Conservation (phyloP, 2,888 invertebrate genomes). For the Osedax frankpressi region DNA sequence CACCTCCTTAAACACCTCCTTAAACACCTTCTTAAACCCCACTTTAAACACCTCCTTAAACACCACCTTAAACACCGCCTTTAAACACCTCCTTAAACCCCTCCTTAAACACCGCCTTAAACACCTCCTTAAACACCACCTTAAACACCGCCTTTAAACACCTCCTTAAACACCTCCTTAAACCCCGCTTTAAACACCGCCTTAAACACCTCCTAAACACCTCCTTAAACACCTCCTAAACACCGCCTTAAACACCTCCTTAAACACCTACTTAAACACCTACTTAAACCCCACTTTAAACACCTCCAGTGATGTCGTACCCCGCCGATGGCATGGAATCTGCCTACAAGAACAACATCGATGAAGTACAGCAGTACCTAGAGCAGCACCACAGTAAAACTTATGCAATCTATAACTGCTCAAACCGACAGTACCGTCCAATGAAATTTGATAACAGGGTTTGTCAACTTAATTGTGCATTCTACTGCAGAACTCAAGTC, state of each 20-base stretch:
- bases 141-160: background rate
- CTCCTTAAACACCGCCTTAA: background rate
- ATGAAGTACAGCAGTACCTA: conserved; percentile 71
- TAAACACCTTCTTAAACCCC: too few relatives aligned
- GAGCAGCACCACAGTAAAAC: conserved; percentile 57
- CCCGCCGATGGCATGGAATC: conserved; percentile 86
- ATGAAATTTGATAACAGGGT: conserved; percentile 49
- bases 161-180: background rate
- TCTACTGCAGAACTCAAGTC: too few relatives aligned
- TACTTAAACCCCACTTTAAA: background rate
- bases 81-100: too few relatives aligned
- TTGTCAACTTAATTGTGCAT: too few relatives aligned
- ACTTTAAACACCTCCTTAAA: too few relatives aligned
- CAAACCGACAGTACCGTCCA: conserved; percentile 52
- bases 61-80: too few relatives aligned
- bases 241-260: background rate
- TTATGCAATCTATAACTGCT: conserved; percentile 73
- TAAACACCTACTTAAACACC: background rate
- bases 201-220: background rate
- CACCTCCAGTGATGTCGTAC: conserved; percentile 69
- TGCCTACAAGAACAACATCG: conserved; percentile 75
- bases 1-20: too few relatives aligned
- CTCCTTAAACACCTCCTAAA: background rate
- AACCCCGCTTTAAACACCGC: background rate
- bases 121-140: background rate